Evolutionary conservation across 64 coral and sea anemone genomes (phyloP).

Genomic region (Stylophora pistillata): DNA sequence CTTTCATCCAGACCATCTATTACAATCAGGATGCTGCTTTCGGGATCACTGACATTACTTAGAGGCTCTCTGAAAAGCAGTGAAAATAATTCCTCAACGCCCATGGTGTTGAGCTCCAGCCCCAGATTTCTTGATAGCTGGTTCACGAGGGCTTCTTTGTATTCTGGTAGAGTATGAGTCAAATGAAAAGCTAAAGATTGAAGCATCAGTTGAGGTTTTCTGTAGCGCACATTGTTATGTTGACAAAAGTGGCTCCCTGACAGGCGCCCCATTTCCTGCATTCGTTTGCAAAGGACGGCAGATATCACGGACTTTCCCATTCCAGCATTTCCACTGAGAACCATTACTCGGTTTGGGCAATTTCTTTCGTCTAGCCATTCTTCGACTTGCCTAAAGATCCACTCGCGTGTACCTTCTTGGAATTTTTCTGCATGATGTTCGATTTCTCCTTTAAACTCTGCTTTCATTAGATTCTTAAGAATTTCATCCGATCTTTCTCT

Average conservation of each 20-base stretch:
- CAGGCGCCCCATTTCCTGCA: not conserved
- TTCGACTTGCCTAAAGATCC: slow-evolving; percentile 31
- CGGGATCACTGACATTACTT: not conserved
- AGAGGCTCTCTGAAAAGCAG: slow-evolving; percentile 31
- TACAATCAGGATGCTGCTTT: not conserved
- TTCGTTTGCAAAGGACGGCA: slow-evolving; percentile 13
- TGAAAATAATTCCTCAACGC: slow-evolving; percentile 36
- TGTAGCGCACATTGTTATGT: slow-evolving; percentile 41
- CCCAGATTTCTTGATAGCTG: slow-evolving; percentile 38
- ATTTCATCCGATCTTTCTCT: not conserved
- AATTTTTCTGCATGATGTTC: not conserved
- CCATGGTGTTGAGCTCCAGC: slow-evolving; percentile 13
- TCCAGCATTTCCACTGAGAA: slow-evolving; percentile 34
- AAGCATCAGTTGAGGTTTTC: slow-evolving; percentile 39
- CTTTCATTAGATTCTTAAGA: not conserved
- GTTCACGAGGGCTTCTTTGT: slow-evolving; percentile 21
- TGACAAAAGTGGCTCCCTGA: slow-evolving; percentile 64
- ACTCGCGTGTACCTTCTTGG: slow-evolving; percentile 28
- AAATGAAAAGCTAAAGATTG: slow-evolving; percentile 38
- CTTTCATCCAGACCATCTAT: slow-evolving; percentile 41
- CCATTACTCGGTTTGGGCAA: slow-evolving; percentile 7
- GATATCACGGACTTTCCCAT: slow-evolving; percentile 62
- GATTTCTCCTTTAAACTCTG: slow-evolving; percentile 24
- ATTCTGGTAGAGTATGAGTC: slow-evolving; percentile 16
- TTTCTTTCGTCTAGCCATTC: slow-evolving; percentile 9